These are phyloP conservation scores for Teleogryllus oceanicus DNA, from an alignment of 2,888 invertebrate species.

Conservation along the genomic window DNA sequence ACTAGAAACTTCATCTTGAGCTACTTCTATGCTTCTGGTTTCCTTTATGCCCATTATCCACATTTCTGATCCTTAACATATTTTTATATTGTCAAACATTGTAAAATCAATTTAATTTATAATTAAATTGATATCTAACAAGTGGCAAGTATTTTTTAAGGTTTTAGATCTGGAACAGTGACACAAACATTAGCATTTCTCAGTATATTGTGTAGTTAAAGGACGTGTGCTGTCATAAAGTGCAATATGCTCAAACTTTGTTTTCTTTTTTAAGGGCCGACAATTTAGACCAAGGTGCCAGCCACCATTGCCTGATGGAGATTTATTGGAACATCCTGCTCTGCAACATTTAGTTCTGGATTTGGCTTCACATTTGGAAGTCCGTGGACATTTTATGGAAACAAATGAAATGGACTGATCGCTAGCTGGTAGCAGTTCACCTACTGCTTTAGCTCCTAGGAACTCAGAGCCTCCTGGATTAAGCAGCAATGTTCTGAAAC, in stretches of 20 bases:
- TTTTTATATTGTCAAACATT: too few species aligned
- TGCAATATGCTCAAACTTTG: conserved; percentile 21
- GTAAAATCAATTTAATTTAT: too few species aligned
- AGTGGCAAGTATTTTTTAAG: too few species aligned
- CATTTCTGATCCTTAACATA: too few species aligned
- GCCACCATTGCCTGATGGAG: conserved; percentile 81
- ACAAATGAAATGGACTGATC: conserved; percentile 61
- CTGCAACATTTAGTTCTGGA: conserved; percentile 78
- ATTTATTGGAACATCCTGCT: conserved; percentile 78
- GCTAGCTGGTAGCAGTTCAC: conserved; percentile 47
- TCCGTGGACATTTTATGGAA: conserved; percentile 67
- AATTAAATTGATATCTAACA: too few species aligned
- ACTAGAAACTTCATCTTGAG: too few species aligned
- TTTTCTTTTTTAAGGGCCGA: conserved; percentile 63
- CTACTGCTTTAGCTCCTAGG: conserved; percentile 9
- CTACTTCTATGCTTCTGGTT: too few species aligned
- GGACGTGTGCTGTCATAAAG: background rate
- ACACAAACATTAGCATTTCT: background rate
- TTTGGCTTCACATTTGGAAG: conserved; percentile 78
- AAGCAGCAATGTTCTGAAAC: background rate
- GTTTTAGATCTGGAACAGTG: background rate
- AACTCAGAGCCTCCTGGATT: background rate
- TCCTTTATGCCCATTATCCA: too few species aligned
- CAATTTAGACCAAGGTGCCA: conserved; percentile 81
- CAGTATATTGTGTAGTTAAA: background rate